phyloP scores from a whole-genome alignment of 2,888 invertebrate species.

The Tetragnatha montana region DNA sequence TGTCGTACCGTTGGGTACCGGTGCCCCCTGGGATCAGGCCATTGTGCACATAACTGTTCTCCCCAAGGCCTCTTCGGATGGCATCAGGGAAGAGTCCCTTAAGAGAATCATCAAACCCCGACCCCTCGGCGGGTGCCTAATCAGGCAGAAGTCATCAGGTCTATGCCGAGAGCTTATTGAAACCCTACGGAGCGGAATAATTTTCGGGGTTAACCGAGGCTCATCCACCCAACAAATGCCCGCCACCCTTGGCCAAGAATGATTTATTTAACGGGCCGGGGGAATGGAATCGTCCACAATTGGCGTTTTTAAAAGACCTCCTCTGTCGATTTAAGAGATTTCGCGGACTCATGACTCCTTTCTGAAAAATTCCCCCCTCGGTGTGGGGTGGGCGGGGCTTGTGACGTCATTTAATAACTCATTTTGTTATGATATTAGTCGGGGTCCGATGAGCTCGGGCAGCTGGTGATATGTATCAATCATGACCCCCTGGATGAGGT shows the following conservation, averaged over 20 bases:
- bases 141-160: slow-evolving; percentile 67
- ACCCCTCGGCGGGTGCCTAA: slow-evolving; percentile 38
- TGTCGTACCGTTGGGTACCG: no score
- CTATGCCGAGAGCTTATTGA: slow-evolving; percentile 38
- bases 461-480: slow-evolving; percentile 67
- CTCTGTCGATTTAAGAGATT: slow-evolving; percentile 70
- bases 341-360: slow-evolving; percentile 64
- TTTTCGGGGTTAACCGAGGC: slow-evolving; percentile 45
- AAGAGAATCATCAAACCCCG: slow-evolving; percentile 40
- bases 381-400: slow-evolving; percentile 33
- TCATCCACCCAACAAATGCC: slow-evolving; percentile 61
- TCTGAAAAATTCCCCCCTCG: slow-evolving; percentile 9
- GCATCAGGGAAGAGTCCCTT: neutral
- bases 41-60: no score
- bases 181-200: slow-evolving; percentile 48
- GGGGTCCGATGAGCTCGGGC: slow-evolving; percentile 41
- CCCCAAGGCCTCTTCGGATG: no score
- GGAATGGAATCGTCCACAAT: slow-evolving; percentile 64
- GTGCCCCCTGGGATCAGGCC: no score
- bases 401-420: slow-evolving; percentile 70
- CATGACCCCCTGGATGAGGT: neutral
- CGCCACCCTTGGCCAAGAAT: slow-evolving; percentile 62
- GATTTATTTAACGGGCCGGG: slow-evolving; percentile 65
- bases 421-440: slow-evolving; percentile 53
- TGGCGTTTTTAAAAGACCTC: slow-evolving; percentile 67